Evolutionary conservation across 2,797 vertebrate species (phyloP), one percentile per base, ranked within the genome.

Genomic region (Fringilla coelebs): DNA sequence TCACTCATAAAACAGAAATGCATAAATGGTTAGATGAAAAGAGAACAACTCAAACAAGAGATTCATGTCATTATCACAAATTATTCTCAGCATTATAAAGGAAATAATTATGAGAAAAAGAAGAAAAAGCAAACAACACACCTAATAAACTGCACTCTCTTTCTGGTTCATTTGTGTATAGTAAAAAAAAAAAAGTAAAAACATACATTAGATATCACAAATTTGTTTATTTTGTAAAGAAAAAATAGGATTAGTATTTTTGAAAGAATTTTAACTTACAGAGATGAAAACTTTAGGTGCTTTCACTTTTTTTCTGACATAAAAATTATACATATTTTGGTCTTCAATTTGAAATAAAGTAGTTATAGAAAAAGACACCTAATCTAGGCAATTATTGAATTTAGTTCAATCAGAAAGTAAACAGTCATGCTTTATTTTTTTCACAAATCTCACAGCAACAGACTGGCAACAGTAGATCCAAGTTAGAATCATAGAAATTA

Each of bases 341-440:
- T 43, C 3, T 67, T 22, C 14, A 60, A 5, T 41, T 78, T 74
- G 18, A 88, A 96, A 90, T 58, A 84, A 91, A 79, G 36, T 52
- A 68, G 7, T n/a, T 48, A 36, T 55, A 88, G 38, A 25, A 67
- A 78, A 91, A 79, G 29, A 7, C 38, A 41, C 11, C 70, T 72
- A 38, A 45, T 87, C 28, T 88, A 26, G 58, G 26, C 32, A 96
- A 77, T 79, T 93, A 36, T 5, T 82, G 38, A 74, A 43, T 36
- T 86, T 34, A 63, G 58, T 70, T 67, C 96, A 40, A 66, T 88
- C 52, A 95, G 38, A 94, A 92, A 61, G 5, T 51, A 89, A 96
- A 86, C 18, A 93, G 22, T 78, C 32, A 58, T 70, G 3, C 1
- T 52, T 63, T 77, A 43, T 43, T 54, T 60, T 31, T 76, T 70